Conservation (phyloP, 2,113 vertebrate genomes). For the Pelecanus crispus region DNA sequence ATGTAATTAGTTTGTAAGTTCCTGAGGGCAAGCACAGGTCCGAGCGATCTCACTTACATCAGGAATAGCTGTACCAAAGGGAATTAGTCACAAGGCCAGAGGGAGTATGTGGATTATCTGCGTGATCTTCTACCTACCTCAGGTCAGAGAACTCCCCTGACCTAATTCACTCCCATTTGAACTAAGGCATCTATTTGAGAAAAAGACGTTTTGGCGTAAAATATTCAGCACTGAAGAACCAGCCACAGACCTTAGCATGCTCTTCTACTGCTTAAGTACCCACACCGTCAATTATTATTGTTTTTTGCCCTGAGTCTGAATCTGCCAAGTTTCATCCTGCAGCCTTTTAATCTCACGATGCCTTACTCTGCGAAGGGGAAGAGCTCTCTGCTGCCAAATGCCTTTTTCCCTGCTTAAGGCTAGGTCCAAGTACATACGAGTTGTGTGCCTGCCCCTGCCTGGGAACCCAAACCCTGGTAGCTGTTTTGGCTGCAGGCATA, state of each 20-base stretch:
- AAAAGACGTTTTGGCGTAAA: background rate
- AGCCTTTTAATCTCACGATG: background rate
- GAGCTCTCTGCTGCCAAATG: background rate
- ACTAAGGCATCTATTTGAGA: background rate
- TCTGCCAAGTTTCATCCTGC: background rate
- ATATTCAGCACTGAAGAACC: background rate
- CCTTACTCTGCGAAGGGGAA: background rate
- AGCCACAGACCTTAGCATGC: background rate
- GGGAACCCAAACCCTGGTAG: background rate
- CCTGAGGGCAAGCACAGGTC: constrained; percentile 27
- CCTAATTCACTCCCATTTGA: background rate
- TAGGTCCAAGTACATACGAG: background rate
- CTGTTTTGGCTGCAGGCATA: fast-evolving
- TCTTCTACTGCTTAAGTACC: background rate
- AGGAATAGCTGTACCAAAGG: background rate
- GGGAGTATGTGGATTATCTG: background rate
- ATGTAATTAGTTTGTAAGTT: background rate
- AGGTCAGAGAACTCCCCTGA: background rate
- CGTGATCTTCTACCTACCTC: background rate
- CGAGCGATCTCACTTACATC: background rate
- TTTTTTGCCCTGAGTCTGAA: background rate
- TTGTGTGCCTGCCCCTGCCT: background rate
- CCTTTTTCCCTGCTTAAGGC: background rate
- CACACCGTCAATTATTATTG: background rate
- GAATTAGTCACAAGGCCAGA: constrained; percentile 14